Evolutionary conservation across 2,113 vertebrate species (phyloP).

Genomic region (Thymallus thymallus): DNA sequence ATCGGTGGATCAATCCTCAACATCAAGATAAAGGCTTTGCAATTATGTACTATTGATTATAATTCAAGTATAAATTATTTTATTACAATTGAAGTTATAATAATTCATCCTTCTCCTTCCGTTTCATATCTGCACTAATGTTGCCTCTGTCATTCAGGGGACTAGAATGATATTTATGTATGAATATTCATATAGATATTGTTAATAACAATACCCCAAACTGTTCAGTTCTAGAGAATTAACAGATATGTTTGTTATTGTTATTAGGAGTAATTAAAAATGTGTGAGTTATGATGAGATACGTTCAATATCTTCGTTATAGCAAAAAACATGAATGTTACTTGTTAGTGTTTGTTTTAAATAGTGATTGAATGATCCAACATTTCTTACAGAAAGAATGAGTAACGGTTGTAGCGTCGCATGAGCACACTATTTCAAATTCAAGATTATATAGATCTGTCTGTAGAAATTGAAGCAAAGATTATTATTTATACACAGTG

Average conservation of each 20-base stretch:
- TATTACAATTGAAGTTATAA: background rate
- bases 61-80: background rate
- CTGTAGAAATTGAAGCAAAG: background rate
- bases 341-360: background rate
- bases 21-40: background rate
- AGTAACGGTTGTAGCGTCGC: background rate
- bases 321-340: background rate
- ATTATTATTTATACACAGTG: background rate
- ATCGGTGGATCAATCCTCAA: background rate
- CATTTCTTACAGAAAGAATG: background rate
- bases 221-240: background rate
- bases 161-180: too few relatives aligned
- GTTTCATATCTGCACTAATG: background rate
- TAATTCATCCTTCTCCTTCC: background rate
- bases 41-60: background rate
- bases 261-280: background rate
- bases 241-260: background rate
- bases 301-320: constrained; percentile 8
- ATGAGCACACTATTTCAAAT: background rate
- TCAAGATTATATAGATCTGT: background rate
- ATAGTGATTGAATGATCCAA: constrained; percentile 1
- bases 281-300: constrained; percentile 3
- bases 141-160: too few relatives aligned
- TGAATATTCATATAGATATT: background rate
- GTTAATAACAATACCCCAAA: background rate